Percentiles rank a stretch among this genome's conserved stretches.
Conservation (phyloP, 2,797 vertebrate genomes). For the Sardinella longiceps region DNA sequence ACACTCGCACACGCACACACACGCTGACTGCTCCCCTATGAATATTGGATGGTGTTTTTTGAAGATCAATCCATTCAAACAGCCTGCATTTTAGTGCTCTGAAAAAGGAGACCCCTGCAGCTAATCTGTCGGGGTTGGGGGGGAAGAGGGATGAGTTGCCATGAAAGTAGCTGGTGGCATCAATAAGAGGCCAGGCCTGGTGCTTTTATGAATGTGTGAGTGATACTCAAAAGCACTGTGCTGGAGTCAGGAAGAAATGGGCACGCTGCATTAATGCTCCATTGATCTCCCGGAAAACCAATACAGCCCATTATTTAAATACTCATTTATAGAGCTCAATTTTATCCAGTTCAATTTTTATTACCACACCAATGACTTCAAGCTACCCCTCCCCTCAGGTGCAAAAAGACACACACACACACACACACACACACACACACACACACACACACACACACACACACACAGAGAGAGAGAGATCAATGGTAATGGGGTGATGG, state of each 20-base stretch:
- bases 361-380: conserved; percentile 78
- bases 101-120: conserved; percentile 66
- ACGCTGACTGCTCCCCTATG: conserved; percentile 70
- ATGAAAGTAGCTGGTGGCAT: conserved; percentile 66
- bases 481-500: conserved; percentile 95
- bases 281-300: conserved; percentile 65
- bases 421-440: conserved; percentile 41
- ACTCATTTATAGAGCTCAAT: conserved; percentile 87
- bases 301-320: conserved; percentile 76
- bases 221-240: conserved; percentile 63
- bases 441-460: conserved; percentile 34
- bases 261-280: conserved; percentile 71
- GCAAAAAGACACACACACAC: conserved; percentile 44
- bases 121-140: conserved; percentile 66
- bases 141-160: conserved; percentile 68
- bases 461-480: conserved; percentile 68
- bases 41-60: conserved; percentile 80
- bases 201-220: conserved; percentile 66
- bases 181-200: conserved; percentile 54
- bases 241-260: conserved; percentile 57
- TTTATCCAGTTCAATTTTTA: conserved; percentile 88
- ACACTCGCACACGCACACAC: no score
- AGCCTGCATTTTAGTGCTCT: conserved; percentile 68
- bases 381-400: conserved; percentile 5
- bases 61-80: conserved; percentile 71